Base-by-base conservation (phyloP, 2,113 vertebrate species). In the Cyanoliseus patagonus region DNA sequence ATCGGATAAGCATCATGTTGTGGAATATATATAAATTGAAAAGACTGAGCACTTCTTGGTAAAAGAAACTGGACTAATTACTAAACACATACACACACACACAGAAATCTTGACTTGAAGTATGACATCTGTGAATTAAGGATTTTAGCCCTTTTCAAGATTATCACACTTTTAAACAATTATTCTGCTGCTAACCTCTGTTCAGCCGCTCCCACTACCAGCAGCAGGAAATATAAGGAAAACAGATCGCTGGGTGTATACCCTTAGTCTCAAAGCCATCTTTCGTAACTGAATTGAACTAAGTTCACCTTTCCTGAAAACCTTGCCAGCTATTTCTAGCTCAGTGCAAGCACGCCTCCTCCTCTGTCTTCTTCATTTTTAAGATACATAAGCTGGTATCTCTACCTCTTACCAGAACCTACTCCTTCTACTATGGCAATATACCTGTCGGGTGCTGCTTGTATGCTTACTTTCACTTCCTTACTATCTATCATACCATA, bases 261-360 rank as follows among this genome's bases (percentile, higher is more conserved):
- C 20, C 16, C 35, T 5, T 7, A 6, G 19, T 46, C 66, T 44
- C 47, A 85, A 49, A 76, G 28, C 24, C 10, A 67, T 53, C 18
- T 35, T 59, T 49, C 3, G 0, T 6, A 72, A 66, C 9, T 4
- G 1, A 44, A 18, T 0, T 15, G 35, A 89, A 53, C 41, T 3
- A 10, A 62, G 16, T 17, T 70, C 35, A 64, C 25, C 42, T 68
- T 41, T 25, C 23, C 61, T 44, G n/a, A 52, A 75, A 86, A 61
- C 24, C 55, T 3, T 22, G 8, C 25, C 64, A 74, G 53, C 3
- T 53, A 46, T 22, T 49, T 51, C 30, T 49, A 87, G 28, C 35
- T 81, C 64, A 22, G 17, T 27, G 33, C 74, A 74, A 81, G 25
- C 1, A 55, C 2, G 25, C 18, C 25, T 74, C n/a, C n/a, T 76